Base-by-base conservation (phyloP, 2,888 invertebrate genomes). In the Melinaea menophilus region DNA sequence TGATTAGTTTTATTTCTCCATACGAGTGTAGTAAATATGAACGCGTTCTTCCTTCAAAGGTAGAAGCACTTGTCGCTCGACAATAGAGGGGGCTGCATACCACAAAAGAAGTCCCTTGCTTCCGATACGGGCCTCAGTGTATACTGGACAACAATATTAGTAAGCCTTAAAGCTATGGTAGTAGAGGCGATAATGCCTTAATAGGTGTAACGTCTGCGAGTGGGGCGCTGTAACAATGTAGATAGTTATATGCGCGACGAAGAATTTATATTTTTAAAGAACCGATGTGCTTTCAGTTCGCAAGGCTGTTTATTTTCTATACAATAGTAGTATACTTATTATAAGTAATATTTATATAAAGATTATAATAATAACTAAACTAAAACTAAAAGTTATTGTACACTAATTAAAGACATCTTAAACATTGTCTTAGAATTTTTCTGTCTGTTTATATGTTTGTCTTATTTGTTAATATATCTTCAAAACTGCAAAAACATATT, bases 11-110 rank as follows among this genome's bases (percentile, higher is more conserved):
- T 47, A 55, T 56, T 59, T 56, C 48, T 12, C 34, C 47, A 48
- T 60, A 22, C 22, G 47, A 62, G 61, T 62, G 47, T 56, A 41
- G 58, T 55, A 59, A 57, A 64, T 72, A 55, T 69, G 71, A 63
- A 70, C 69, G 48, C 48, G 67, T 13, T 65, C 62, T 75, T 71
- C 73, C 73, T 75, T 71, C 72, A 73, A 74, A 79, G 81, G 78
- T 79, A 80, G 78, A 79, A 77, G 82, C 81, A 79, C 82, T 83
- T 82, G 80, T 75, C 72, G 71, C 70, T 74, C 60, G 69, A 82
- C 81, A 81, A 80, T 79, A 72, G 76, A 73, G 74, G 76, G 75
- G 72, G 72, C 69, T 67, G 73, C 74, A 69, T 69, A 67, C 79
- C 79, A 80, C 80, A 80, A 79, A 78, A 73, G 70, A 70, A 67